A percentile compares a stretch with the other conserved stretches of the same genome.
Conservation (phyloP, 1,140 invertebrate genomes). For the Geopemphigus sp. region DNA sequence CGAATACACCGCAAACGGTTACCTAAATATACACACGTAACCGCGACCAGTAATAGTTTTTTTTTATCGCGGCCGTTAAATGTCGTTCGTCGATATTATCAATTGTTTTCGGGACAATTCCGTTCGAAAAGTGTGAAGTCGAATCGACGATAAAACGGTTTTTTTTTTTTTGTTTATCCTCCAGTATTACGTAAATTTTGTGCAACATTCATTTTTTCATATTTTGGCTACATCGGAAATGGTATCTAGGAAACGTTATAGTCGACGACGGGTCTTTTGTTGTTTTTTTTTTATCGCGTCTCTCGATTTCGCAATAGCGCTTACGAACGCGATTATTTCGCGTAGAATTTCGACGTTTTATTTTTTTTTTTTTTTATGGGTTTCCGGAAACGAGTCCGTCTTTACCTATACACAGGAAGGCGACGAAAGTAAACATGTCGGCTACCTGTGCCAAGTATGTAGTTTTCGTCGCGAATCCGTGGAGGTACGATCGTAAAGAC, state of each 20-base stretch:
- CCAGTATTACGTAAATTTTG: background rate
- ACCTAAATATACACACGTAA: too few species aligned
- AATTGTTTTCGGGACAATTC: too few species aligned
- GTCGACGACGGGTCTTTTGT: constrained; percentile 3
- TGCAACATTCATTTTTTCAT: constrained; percentile 1
- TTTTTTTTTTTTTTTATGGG: constrained; percentile 29
- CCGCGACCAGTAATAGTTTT: too few species aligned
- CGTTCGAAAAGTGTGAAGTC: too few species aligned
- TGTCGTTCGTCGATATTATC: too few species aligned
- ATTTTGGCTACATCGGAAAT: constrained; percentile 21
- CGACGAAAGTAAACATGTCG: constrained; percentile 23
- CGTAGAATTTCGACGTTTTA: constrained; percentile 47
- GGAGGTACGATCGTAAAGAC: background rate
- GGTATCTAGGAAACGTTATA: constrained; percentile 4
- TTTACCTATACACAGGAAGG: constrained; percentile 46
- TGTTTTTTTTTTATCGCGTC: constrained; percentile 12
- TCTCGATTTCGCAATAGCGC: constrained; percentile 34
- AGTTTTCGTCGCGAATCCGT: constrained; percentile 11
- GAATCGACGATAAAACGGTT: too few species aligned
- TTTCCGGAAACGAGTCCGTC: constrained; percentile 44
- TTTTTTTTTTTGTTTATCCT: background rate
- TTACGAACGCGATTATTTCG: constrained; percentile 38
- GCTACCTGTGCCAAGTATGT: constrained; percentile 16
- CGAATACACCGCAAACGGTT: too few species aligned
- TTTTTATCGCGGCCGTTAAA: too few species aligned